Percentiles rank a stretch among this genome's conserved stretches.
Evolutionary conservation across 1,140 invertebrate genomes (phyloP).

Genomic region (Riptortus pedestris): DNA sequence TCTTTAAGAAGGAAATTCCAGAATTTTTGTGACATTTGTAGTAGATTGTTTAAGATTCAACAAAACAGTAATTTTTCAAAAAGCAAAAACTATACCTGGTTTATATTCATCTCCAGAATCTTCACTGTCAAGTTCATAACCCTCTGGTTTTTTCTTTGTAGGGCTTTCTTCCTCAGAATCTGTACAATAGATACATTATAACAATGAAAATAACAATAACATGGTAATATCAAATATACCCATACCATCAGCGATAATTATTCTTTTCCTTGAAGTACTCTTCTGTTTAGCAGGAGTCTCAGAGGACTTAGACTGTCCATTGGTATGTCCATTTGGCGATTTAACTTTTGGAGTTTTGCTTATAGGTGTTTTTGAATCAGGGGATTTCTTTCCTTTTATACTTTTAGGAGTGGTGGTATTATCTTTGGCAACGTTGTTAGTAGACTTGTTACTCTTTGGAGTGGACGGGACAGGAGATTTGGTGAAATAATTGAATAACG

Average conservation of each 20-base stretch:
- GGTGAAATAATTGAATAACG: constrained; percentile 32
- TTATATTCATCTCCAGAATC: constrained; percentile 32
- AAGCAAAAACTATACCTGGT: too few relatives aligned
- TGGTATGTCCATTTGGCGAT: background rate
- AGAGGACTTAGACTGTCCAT: background rate
- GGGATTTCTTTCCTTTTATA: background rate
- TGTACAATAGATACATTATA: background rate
- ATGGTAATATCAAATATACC: background rate
- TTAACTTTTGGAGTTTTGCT: background rate
- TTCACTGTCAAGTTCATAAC: constrained; percentile 26
- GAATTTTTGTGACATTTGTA: too few relatives aligned
- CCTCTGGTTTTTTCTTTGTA: constrained; percentile 18
- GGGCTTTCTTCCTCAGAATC: constrained; percentile 16
- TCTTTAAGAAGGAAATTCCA: too few relatives aligned
- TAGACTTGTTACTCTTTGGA: background rate
- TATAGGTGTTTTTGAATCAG: background rate
- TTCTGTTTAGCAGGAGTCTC: background rate
- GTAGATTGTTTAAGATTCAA: too few relatives aligned
- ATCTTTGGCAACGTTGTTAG: background rate
- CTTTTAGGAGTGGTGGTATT: background rate
- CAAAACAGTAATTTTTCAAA: too few relatives aligned
- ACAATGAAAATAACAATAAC: background rate
- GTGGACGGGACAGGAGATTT: constrained; percentile 6
- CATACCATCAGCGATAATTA: constrained; percentile 6
- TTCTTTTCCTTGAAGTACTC: background rate